phyloP scores from a whole-genome alignment of 2,797 vertebrate genomes.

The Acanthopagrus latus region DNA sequence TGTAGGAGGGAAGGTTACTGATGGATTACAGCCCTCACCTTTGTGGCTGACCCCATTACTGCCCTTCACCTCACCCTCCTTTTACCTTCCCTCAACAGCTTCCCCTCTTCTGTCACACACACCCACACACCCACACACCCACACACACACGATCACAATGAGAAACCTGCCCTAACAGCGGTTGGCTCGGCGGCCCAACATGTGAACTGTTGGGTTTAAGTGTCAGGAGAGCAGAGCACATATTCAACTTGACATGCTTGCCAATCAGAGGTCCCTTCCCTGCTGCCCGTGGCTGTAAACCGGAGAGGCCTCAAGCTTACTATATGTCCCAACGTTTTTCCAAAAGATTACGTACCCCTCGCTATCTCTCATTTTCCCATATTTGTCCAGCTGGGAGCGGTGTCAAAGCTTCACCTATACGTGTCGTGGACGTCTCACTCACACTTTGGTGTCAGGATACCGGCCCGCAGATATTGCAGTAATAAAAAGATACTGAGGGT shows the following conservation, averaged over 20 bases:
- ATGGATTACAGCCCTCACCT: constrained; percentile 83
- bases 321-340: constrained; percentile 16
- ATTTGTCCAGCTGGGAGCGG: constrained; percentile 10
- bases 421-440: constrained; percentile 28
- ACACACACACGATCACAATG: not conserved
- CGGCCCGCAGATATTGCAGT: constrained; percentile 27
- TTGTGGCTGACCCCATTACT: constrained; percentile 82
- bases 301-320: constrained; percentile 22
- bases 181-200: constrained; percentile 10
- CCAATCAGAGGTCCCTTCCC: constrained; percentile 36
- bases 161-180: constrained; percentile 30
- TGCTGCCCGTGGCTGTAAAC: constrained; percentile 40
- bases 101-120: constrained; percentile 33
- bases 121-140: constrained; percentile 9
- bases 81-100: constrained; percentile 41
- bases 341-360: constrained; percentile 2
- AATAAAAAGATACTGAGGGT: constrained; percentile 28
- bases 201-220: constrained; percentile 21
- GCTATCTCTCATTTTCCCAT: constrained; percentile 28
- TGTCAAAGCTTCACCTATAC: constrained; percentile 22
- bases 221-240: constrained; percentile 40
- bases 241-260: constrained; percentile 63
- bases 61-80: constrained; percentile 69
- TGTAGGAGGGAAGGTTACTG: constrained; percentile 77
- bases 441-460: constrained; percentile 19